A percentile compares a stretch with the other conserved stretches of the same genome.
phyloP scores from a whole-genome alignment of 2,113 vertebrate species.

The Laticauda colubrina region DNA sequence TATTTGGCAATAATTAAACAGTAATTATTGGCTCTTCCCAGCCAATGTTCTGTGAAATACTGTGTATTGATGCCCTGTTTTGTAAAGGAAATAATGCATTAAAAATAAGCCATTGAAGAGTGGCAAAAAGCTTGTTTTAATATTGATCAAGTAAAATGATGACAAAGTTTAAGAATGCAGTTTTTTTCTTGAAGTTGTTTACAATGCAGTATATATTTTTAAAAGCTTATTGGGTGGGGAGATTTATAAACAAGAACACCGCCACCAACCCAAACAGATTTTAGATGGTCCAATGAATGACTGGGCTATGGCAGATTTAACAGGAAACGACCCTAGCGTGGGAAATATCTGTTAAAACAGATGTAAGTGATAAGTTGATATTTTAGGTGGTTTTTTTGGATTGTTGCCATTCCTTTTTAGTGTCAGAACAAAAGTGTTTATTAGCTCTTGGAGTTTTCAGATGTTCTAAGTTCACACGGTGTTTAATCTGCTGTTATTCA shows the following conservation, averaged over 20 bases:
- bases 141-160: not conserved
- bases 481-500: not conserved
- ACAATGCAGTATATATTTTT: not conserved
- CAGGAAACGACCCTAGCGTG: not conserved
- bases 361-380: not conserved
- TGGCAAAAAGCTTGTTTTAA: not conserved
- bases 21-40: not conserved
- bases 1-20: not conserved
- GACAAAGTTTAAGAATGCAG: not conserved
- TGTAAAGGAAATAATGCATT: not conserved
- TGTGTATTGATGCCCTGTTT: not conserved
- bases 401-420: not conserved
- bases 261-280: no score
- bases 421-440: not conserved
- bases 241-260: not conserved
- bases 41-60: not conserved
- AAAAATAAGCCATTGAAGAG: not conserved
- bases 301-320: not conserved
- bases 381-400: not conserved
- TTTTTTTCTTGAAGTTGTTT: not conserved
- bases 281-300: not conserved
- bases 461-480: not conserved
- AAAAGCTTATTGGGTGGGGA: not conserved
- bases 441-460: not conserved
- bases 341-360: not conserved